Evolutionary conservation across 2,888 invertebrate genomes (phyloP).

Genomic region (Sinohyriopsis cumingii): DNA sequence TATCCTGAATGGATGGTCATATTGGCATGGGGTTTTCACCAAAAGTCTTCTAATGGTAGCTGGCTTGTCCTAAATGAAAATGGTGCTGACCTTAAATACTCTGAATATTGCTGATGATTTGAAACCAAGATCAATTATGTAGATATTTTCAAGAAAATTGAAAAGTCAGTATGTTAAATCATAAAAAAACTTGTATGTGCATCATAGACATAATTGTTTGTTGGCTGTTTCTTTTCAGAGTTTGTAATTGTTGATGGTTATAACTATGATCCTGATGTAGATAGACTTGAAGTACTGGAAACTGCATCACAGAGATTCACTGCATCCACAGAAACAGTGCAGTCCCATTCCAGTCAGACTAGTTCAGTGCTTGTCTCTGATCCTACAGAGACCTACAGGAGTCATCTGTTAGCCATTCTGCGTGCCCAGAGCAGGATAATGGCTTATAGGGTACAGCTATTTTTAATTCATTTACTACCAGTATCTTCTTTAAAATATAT

Average conservation of each 20-base stretch:
- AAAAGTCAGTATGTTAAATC: background rate
- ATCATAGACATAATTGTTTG: background rate
- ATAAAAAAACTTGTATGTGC: background rate
- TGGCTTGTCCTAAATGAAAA: no score
- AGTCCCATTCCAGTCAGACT: background rate
- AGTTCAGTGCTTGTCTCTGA: conserved; percentile 27
- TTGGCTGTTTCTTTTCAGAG: conserved; percentile 20
- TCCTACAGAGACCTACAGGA: conserved; percentile 36
- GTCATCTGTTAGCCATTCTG: conserved; percentile 49
- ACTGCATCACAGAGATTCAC: conserved; percentile 33
- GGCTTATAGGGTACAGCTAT: conserved; percentile 55
- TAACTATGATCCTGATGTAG: conserved; percentile 34
- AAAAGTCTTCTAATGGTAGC: no score
- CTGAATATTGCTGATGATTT: background rate
- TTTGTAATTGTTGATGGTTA: conserved; percentile 36
- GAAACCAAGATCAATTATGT: background rate
- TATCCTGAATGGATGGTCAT: no score
- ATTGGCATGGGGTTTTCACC: no score
- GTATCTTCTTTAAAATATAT: background rate
- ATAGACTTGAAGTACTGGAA: conserved; percentile 37
- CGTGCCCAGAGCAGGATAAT: conserved; percentile 52
- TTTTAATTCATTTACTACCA: background rate
- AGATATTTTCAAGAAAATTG: background rate
- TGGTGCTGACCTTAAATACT: background rate
- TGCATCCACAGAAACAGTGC: conserved; percentile 13